Conservation (phyloP, 92 coral and sea anemone species). For the Umimayanthus chanpuru region DNA sequence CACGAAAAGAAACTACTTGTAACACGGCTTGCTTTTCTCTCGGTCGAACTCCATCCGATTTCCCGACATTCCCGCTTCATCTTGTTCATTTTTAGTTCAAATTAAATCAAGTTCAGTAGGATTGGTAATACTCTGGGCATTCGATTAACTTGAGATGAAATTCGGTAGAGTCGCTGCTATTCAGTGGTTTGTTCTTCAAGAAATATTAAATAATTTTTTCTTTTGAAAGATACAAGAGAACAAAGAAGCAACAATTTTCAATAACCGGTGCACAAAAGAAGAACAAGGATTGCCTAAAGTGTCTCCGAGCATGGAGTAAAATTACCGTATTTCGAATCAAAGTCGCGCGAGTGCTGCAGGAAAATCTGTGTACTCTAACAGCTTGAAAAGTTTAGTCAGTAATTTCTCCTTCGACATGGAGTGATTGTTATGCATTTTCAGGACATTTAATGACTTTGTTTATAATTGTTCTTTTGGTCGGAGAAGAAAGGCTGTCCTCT, state of each 20-base stretch:
- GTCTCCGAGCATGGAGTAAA: background rate
- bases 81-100: background rate
- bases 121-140: background rate
- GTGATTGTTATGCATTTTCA: constrained; percentile 33
- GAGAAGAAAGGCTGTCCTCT: constrained; percentile 24
- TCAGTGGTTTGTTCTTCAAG: background rate
- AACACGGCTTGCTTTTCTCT: background rate
- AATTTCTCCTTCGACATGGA: constrained; percentile 15
- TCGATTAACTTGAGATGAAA: background rate
- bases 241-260: constrained; percentile 26
- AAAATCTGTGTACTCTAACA: background rate
- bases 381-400: background rate
- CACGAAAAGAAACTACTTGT: background rate
- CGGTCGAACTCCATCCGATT: background rate
- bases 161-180: background rate
- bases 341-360: background rate
- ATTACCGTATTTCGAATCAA: background rate
- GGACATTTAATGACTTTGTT: constrained; percentile 30
- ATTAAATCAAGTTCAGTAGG: background rate
- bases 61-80: background rate
- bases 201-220: constrained; percentile 5
- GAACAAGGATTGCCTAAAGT: background rate
- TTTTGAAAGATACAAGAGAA: constrained; percentile 30
- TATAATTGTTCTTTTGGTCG: constrained; percentile 29
- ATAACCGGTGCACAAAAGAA: background rate